Conservation (phyloP, 2,888 invertebrate genomes). For the Lepidocyrtinus sp. region DNA sequence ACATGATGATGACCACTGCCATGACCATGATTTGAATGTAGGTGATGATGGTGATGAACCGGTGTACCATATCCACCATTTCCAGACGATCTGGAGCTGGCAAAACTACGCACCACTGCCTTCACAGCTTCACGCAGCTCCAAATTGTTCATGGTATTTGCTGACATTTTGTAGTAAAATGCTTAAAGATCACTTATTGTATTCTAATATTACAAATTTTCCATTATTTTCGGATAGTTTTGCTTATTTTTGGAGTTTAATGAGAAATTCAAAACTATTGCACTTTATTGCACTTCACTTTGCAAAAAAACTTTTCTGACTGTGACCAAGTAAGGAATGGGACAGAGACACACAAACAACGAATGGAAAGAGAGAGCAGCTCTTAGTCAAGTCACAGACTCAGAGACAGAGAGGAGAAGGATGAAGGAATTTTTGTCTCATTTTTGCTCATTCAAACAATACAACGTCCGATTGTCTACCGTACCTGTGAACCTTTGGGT, state of each 20-base stretch:
- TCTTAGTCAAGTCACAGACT: too few relatives aligned
- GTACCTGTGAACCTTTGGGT: neutral
- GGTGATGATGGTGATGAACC: constrained; percentile 37
- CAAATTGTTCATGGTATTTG: constrained; percentile 38
- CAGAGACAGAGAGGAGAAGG: neutral
- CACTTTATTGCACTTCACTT: too few relatives aligned
- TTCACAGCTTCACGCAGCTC: constrained; percentile 80
- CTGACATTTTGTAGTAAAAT: neutral
- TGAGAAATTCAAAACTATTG: too few relatives aligned
- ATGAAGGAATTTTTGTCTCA: neutral
- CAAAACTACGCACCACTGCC: constrained; percentile 82
- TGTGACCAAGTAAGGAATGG: too few relatives aligned
- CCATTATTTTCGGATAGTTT: too few relatives aligned
- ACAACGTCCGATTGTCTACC: neutral
- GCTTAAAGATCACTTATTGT: too few relatives aligned
- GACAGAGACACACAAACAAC: too few relatives aligned
- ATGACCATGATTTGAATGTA: constrained; percentile 35
- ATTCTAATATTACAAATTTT: too few relatives aligned
- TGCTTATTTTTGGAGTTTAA: too few relatives aligned
- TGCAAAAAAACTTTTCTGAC: too few relatives aligned
- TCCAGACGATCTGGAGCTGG: constrained; percentile 75
- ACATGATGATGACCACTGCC: constrained; percentile 46
- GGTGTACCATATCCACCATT: constrained; percentile 51
- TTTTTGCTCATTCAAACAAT: neutral
- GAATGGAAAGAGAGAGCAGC: too few relatives aligned